Conservation (phyloP, 2,888 invertebrate genomes). For the Cantharis rufa region DNA sequence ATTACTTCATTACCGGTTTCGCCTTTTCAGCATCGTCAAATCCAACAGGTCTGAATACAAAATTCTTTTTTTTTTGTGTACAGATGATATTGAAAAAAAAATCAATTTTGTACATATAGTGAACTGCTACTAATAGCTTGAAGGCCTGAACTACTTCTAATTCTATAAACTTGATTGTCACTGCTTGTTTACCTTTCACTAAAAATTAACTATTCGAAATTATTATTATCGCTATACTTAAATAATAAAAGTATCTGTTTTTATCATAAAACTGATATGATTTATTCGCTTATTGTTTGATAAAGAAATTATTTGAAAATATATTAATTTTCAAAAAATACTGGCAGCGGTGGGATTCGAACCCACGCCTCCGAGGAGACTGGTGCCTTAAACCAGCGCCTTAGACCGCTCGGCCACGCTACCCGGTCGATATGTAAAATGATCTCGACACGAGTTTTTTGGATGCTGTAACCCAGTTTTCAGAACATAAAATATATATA, state of each 20-base stretch:
- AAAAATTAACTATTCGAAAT: too few relatives aligned
- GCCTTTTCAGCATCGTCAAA: too few relatives aligned
- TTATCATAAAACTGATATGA: neutral
- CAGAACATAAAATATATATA: too few relatives aligned
- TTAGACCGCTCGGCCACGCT: slow-evolving; percentile 89
- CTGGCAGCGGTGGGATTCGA: slow-evolving; percentile 86
- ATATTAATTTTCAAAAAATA: slow-evolving; percentile 29
- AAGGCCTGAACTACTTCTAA: neutral
- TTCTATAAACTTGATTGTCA: neutral
- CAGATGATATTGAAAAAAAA: too few relatives aligned
- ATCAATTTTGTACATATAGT: too few relatives aligned
- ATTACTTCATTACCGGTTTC: too few relatives aligned
- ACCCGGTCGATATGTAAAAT: slow-evolving; percentile 55
- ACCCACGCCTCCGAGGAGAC: slow-evolving; percentile 88
- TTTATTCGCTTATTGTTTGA: neutral
- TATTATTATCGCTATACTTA: too few relatives aligned
- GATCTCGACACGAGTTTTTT: neutral
- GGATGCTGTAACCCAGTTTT: neutral
- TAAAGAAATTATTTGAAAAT: neutral
- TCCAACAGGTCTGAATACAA: too few relatives aligned
- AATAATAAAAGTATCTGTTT: neutral
- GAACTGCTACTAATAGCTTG: too few relatives aligned
- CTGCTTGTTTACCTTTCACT: neutral
- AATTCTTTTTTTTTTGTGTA: too few relatives aligned
- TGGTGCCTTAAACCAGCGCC: slow-evolving; percentile 91